Base-by-base conservation (phyloP, 1,140 invertebrate species). In the Conus betulinus region DNA sequence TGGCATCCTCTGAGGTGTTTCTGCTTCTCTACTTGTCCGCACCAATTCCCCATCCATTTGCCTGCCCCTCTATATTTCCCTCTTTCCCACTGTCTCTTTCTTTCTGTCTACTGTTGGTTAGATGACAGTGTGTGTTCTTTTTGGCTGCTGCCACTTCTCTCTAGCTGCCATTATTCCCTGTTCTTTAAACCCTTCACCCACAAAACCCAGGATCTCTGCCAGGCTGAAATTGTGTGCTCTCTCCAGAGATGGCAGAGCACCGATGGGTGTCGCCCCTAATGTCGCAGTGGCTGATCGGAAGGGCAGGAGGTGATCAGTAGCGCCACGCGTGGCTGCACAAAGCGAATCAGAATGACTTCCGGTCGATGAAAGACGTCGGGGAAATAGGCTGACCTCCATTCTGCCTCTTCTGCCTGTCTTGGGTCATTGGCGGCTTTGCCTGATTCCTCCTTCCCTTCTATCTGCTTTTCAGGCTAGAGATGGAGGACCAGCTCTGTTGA, bases 311-410 rank as follows among this genome's bases (percentile, higher is more conserved):
- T 76, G 85, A 86, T 86, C 63, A 25, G 63, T 8, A 51, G 25
- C 51, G 85, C 23, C 67, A 60, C 52, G 85, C 85, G 67, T 86
- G n/a, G 60, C 52, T 85, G 84, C 84, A 63, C 84, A 85, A 85
- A 85, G 57, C 84, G 84, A 85, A 85, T 85, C 57, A 51, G 63
- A 85, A 85, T 71, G 84, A 25, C 84, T 85, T 67, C n/a, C 84
- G 57, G 57, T 67, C 84, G 53, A 85, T 85, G 84, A 85, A 85
- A 85, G 60, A 85, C 63, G 84, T 85, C 84, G 60, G 60, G 84
- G 60, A 85, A 85, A 85, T 85, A 85, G 55, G 84, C 55, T 67
- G 57, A 39, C 84, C 25, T 20, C n/a, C 20, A 27, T 85, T 85
- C 84, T 67, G 13, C 84, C 25, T n/a, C 57, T 85, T 85, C 84